These are phyloP conservation scores for Ursus arctos DNA, from an alignment of 2,113 vertebrate species.

Conservation along the genomic window DNA sequence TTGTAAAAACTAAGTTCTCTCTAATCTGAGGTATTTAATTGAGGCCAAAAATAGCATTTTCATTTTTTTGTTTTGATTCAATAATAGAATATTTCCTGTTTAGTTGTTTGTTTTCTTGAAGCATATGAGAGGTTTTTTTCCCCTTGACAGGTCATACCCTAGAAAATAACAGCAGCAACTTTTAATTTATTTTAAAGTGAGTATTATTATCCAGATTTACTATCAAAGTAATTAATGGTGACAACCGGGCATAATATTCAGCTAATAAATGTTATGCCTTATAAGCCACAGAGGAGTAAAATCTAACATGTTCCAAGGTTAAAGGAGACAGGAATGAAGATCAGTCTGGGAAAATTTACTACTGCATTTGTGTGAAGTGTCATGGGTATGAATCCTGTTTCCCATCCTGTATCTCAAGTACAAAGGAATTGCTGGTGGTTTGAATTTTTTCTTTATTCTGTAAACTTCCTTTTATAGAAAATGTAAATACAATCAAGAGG, in stretches of 20 bases:
- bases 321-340: not conserved
- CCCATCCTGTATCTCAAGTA: slow-evolving; percentile 46
- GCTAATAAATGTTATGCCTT: slow-evolving; percentile 72
- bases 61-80: slow-evolving; percentile 14
- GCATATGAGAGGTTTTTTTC: not conserved
- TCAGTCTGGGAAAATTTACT: slow-evolving; percentile 62
- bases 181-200: slow-evolving; percentile 67
- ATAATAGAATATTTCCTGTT: not conserved
- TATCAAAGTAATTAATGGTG: slow-evolving; percentile 74
- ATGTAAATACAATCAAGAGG: slow-evolving; percentile 58
- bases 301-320: slow-evolving; percentile 59
- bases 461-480: slow-evolving; percentile 33
- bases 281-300: slow-evolving; percentile 55
- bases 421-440: not conserved
- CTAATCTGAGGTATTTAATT: slow-evolving; percentile 31
- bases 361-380: not conserved
- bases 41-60: slow-evolving; percentile 40
- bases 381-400: not conserved
- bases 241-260: slow-evolving; percentile 31
- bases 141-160: slow-evolving; percentile 39
- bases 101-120: slow-evolving; percentile 43
- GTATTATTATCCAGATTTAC: slow-evolving; percentile 72
- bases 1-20: slow-evolving; percentile 63
- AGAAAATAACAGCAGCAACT: slow-evolving; percentile 29
- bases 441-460: slow-evolving; percentile 43